These are phyloP conservation scores for Chymomyza caudatula DNA, from an alignment of 2,888 invertebrate genomes.

Conservation along the genomic window DNA sequence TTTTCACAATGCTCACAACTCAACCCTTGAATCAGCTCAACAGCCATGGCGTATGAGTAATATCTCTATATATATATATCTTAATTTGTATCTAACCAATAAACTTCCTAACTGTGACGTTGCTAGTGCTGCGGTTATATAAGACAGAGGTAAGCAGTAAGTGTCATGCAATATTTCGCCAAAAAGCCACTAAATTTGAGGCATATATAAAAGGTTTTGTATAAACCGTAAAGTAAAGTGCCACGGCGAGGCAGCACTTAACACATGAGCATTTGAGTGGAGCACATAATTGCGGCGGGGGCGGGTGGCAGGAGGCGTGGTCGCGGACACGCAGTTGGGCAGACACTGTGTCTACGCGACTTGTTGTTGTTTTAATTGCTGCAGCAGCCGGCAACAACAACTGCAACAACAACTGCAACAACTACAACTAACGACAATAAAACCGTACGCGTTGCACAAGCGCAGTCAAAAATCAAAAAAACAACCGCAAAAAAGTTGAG, in stretches of 20 bases:
- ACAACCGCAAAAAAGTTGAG: background rate
- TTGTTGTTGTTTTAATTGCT: background rate
- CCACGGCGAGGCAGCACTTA: conserved; percentile 20
- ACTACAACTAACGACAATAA: background rate
- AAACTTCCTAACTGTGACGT: background rate
- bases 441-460: background rate
- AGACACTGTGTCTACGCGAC: background rate
- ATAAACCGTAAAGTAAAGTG: background rate
- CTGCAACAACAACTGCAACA: background rate
- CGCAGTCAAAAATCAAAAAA: background rate
- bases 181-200: background rate
- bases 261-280: conserved; percentile 49
- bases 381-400: background rate
- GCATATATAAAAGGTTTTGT: background rate
- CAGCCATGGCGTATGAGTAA: background rate
- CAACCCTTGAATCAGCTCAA: background rate
- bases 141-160: too few relatives aligned
- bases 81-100: background rate
- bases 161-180: background rate
- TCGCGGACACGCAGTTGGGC: background rate
- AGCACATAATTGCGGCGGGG: conserved; percentile 51
- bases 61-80: too few relatives aligned
- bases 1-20: background rate
- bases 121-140: background rate
- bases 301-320: background rate